Base-by-base conservation (phyloP, 2,888 invertebrate species). In the Ophion obscuratus region DNA sequence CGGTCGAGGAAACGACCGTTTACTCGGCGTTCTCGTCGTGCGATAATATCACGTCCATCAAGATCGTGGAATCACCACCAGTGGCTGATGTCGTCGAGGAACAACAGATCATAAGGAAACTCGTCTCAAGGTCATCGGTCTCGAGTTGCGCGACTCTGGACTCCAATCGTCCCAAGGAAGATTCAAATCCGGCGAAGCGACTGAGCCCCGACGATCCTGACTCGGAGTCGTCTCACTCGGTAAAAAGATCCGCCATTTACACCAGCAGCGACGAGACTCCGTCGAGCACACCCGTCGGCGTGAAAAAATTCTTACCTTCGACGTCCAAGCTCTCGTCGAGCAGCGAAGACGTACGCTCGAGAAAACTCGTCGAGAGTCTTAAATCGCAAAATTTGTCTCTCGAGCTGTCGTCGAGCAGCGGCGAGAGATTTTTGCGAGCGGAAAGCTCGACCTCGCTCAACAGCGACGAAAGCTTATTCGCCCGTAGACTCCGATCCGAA, bases 41-140 rank as follows among this genome's bases (percentile, higher is more conserved):
- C 53, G 5, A 17, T 0, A 9, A 53, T 9, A 14, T 53, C 17
- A 17, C 57, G 57, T 3, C 57, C 9, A 6, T 17, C 14, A 57
- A 5, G 57, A 17, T 57, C 57, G 59, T n/a, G 17, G 44, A 67
- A n/a, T 44, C 20, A 1, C 9, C 61, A 0, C 59, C 36, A 61
- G 27, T 64, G 17, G 62, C 53, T 1, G 70, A 70, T 9, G 31
- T 62, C 40, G 66, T 59, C 27, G 64, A 11, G 2, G 36, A 76
- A 47, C 71, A 17, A 24, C 24, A 40, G 27, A 11, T 83, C 31
- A 68, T 74, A 6, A 53, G 68, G 57, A 81, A 83, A 68, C 73
- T 77, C 31, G 40, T 80, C 2, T 68, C 83, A 5, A 75, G 27
- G 66, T 83, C 82, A 1, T 79, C 85, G 40, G 53, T 36, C 17